Percentiles rank a stretch among this genome's conserved stretches.
These are phyloP conservation scores for Gastrophysa polygoni DNA, from an alignment of 2,888 invertebrate genomes.

Conservation along the genomic window DNA sequence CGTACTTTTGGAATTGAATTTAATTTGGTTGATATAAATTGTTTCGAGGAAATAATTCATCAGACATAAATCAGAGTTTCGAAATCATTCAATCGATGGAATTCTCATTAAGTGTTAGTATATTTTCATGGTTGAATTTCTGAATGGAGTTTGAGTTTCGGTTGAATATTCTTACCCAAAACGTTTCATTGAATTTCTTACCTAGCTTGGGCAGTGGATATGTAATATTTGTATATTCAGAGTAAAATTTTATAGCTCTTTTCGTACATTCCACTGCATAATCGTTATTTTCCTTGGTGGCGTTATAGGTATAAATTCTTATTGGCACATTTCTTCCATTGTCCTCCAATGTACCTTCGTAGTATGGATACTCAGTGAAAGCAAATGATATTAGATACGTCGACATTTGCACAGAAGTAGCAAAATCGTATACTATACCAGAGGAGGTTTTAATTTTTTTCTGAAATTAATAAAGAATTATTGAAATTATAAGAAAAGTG, in stretches of 20 bases:
- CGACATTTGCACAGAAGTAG: slow-evolving; percentile 42
- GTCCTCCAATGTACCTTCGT: slow-evolving; percentile 30
- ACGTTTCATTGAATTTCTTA: no score
- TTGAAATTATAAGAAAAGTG: no score
- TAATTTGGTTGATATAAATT: no score
- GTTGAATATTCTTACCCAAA: no score
- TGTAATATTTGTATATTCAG: slow-evolving; percentile 40
- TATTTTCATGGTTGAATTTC: no score
- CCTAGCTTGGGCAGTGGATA: slow-evolving; percentile 46
- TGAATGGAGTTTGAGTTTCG: no score
- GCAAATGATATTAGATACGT: slow-evolving; percentile 44
- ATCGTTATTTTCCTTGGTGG: slow-evolving; percentile 34
- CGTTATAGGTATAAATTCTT: slow-evolving; percentile 38
- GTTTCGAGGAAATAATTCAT: no score
- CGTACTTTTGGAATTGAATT: no score
- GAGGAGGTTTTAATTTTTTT: slow-evolving; percentile 27
- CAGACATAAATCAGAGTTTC: no score
- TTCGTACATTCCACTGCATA: slow-evolving; percentile 35
- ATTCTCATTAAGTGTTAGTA: no score
- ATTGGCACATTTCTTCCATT: slow-evolving; percentile 33
- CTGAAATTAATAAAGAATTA: slow-evolving; percentile 32
- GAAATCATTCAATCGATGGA: no score
- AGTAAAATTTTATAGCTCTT: slow-evolving; percentile 38
- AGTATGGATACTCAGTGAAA: slow-evolving; percentile 37
- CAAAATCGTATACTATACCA: slow-evolving; percentile 41